These are phyloP conservation scores for Melieria picta DNA, from an alignment of 2,888 invertebrate genomes.

Conservation along the genomic window DNA sequence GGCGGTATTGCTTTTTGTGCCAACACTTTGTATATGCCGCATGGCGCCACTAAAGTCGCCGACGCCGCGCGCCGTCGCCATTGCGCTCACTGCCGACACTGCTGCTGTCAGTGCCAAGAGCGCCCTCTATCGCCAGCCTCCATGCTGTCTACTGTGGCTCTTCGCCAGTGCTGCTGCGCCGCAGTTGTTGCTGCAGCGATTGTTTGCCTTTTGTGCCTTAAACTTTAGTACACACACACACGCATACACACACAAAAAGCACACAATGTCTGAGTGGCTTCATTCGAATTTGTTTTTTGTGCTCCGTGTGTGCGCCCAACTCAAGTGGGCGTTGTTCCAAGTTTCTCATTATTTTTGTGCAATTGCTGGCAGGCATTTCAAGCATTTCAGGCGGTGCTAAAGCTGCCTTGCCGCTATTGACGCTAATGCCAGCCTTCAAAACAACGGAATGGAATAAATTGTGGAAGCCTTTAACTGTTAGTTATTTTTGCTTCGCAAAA, in stretches of 20 bases:
- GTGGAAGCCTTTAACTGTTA: no score
- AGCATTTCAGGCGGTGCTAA: not conserved
- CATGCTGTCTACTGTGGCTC: not conserved
- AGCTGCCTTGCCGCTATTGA: not conserved
- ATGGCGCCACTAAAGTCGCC: not conserved
- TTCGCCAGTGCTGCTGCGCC: no score
- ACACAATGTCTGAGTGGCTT: conserved; percentile 54
- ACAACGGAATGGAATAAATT: no score
- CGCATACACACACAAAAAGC: not conserved
- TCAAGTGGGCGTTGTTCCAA: conserved; percentile 46
- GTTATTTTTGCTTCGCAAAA: no score
- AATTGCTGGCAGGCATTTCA: conserved; percentile 53
- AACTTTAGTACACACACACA: not conserved
- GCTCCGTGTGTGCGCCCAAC: conserved; percentile 36
- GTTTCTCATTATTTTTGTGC: conserved; percentile 58
- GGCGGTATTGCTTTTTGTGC: no score
- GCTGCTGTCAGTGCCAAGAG: not conserved
- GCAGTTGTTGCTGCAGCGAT: not conserved
- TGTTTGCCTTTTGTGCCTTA: not conserved
- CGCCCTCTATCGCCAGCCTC: not conserved
- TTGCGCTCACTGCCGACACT: not conserved
- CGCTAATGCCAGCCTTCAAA: no score
- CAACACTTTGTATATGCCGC: no score
- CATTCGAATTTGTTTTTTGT: conserved; percentile 46
- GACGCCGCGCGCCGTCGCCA: not conserved